A percentile compares a stretch with the other conserved stretches of the same genome.
Conservation (phyloP, 2,797 vertebrate genomes). For the Rhinogobio ventralis region DNA sequence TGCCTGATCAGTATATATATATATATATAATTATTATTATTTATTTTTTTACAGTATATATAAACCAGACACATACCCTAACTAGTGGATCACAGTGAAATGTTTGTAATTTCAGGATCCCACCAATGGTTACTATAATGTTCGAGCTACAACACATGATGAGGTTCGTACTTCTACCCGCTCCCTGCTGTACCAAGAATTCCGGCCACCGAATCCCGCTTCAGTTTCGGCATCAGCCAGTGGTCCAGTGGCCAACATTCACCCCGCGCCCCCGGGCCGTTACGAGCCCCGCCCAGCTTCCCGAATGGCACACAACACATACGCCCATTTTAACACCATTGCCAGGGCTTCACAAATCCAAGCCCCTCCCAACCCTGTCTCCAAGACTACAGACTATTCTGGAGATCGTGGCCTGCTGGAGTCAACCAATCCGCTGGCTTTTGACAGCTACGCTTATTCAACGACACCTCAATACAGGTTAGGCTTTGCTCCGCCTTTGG, state of each 20-base stretch:
- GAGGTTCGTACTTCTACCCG: conserved; percentile 86
- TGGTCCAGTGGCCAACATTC: conserved; percentile 64
- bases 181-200: conserved; percentile 88
- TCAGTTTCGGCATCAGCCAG: conserved; percentile 65
- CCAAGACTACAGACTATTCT: conserved; percentile 67
- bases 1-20: no score
- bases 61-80: not conserved
- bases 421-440: conserved; percentile 84
- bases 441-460: conserved; percentile 90
- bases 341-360: conserved; percentile 74
- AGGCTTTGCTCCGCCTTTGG: conserved; percentile 84
- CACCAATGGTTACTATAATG: conserved; percentile 97
- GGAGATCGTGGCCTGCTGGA: conserved; percentile 83
- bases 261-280: conserved; percentile 73
- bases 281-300: conserved; percentile 89
- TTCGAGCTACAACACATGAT: conserved; percentile 88
- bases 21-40: no score
- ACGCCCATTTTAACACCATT: conserved; percentile 92
- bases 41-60: not conserved
- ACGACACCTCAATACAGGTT: conserved; percentile 81
- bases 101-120: conserved; percentile 82
- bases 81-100: not conserved
- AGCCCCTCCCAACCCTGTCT: conserved; percentile 70
- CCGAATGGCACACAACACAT: conserved; percentile 89
- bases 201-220: conserved; percentile 80